A percentile compares a stretch with the other conserved stretches of the same genome.
Evolutionary conservation across 53 echinoderm and acorn worm genomes (phyloP).

Genomic region (Astropecten irregularis): DNA sequence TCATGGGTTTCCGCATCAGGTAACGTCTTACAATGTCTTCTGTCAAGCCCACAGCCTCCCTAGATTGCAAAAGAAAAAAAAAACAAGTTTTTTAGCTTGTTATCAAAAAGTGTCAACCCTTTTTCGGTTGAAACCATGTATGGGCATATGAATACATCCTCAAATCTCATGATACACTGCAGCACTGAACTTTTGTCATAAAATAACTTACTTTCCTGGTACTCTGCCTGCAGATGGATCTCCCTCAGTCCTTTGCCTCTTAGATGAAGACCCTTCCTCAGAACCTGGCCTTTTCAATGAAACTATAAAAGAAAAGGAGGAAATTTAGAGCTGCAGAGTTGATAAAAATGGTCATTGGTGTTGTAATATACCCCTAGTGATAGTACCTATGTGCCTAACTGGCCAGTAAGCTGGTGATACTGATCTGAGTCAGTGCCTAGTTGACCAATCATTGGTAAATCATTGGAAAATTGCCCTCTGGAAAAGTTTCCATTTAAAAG

Average conservation of each 20-base stretch:
- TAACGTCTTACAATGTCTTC: constrained; percentile 91
- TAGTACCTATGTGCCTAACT: no score
- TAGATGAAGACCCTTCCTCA: constrained; percentile 53
- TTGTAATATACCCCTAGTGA: no score
- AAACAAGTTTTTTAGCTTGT: neutral
- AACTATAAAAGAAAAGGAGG: neutral
- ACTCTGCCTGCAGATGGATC: constrained; percentile 51
- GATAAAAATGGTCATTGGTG: no score
- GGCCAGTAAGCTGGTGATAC: no score
- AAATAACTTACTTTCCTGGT: constrained; percentile 69
- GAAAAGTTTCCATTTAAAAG: no score
- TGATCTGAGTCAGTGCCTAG: no score
- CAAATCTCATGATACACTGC: neutral
- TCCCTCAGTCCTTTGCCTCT: constrained; percentile 73
- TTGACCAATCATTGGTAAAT: no score
- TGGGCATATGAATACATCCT: no score
- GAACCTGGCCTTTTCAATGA: constrained; percentile 37
- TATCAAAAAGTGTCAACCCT: neutral
- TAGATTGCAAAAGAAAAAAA: constrained; percentile 16
- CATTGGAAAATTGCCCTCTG: no score
- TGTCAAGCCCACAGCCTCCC: constrained; percentile 76
- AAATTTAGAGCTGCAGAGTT: neutral
- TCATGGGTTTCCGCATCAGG: constrained; percentile 94
- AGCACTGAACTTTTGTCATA: no score
- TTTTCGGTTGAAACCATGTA: no score